phyloP scores from a whole-genome alignment of 2,888 invertebrate species.

The Cerastoderma edule region DNA sequence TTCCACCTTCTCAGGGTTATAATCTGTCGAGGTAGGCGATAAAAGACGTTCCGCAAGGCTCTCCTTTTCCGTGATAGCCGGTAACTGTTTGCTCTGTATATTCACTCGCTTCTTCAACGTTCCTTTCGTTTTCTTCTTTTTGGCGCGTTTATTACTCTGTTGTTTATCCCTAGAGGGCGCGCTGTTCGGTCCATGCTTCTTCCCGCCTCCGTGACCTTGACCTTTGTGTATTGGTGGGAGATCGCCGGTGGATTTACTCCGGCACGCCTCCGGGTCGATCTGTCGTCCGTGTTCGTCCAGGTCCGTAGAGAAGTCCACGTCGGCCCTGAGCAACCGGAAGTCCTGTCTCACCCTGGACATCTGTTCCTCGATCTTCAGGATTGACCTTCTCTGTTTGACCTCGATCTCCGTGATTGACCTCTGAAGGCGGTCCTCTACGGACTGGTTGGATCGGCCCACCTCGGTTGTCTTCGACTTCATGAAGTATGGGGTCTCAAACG shows the following conservation, averaged over 20 bases:
- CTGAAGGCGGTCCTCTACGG: conserved; percentile 44
- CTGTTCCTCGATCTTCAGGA: conserved; percentile 42
- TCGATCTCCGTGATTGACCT: conserved; percentile 38
- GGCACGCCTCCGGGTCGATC: conserved; percentile 25
- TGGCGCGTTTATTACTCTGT: conserved; percentile 1
- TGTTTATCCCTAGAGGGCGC: neutral
- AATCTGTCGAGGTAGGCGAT: conserved; percentile 19
- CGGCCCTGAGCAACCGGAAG: conserved; percentile 33
- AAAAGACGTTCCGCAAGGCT: conserved; percentile 1
- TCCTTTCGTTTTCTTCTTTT: neutral
- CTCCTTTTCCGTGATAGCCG: conserved; percentile 5
- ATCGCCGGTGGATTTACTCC: conserved; percentile 36
- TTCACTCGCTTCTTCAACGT: neutral
- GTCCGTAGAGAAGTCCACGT: conserved; percentile 50
- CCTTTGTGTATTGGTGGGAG: conserved; percentile 9
- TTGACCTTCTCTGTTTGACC: conserved; percentile 37
- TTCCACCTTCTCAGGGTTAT: conserved; percentile 12
- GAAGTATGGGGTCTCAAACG: conserved; percentile 54
- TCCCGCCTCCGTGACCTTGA: neutral
- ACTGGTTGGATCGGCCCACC: conserved; percentile 45
- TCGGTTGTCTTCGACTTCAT: conserved; percentile 51
- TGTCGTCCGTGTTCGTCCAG: conserved; percentile 41
- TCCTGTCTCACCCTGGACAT: conserved; percentile 39
- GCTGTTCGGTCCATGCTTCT: conserved; percentile 10
- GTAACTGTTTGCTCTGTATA: neutral